Conservation (phyloP, 2,797 vertebrate genomes). For the Myoxocephalus aenaeus region DNA sequence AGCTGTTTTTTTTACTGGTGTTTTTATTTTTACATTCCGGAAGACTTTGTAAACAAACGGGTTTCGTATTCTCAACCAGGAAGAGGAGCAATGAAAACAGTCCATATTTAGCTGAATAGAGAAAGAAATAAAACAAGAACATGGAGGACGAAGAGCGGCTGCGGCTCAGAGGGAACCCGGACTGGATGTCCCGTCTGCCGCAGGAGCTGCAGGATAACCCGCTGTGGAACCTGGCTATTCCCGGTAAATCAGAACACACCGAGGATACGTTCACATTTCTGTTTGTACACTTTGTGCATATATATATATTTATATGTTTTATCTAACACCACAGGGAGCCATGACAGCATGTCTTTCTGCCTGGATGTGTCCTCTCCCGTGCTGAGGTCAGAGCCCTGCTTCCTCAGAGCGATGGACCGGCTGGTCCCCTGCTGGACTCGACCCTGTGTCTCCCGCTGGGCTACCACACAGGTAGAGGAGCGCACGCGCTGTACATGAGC, state of each 20-base stretch:
- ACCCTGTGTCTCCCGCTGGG: constrained; percentile 74
- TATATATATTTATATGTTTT: too few relatives aligned
- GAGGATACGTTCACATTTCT: rapidly evolving
- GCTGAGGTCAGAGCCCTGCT: constrained; percentile 66
- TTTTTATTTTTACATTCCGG: neutral
- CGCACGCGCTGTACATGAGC: neutral
- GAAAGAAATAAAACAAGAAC: neutral
- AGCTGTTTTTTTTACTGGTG: too few relatives aligned
- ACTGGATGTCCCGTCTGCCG: constrained; percentile 81
- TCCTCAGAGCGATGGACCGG: constrained; percentile 78
- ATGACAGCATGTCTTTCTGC: constrained; percentile 92
- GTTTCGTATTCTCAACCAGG: neutral
- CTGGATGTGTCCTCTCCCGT: constrained; percentile 84
- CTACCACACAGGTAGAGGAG: constrained; percentile 75
- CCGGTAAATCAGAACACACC: constrained; percentile 59
- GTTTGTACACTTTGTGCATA: neutral
- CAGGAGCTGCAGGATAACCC: constrained; percentile 62
- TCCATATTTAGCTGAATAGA: neutral
- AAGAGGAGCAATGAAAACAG: neutral
- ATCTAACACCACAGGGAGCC: constrained; percentile 83
- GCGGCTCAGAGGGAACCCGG: constrained; percentile 25
- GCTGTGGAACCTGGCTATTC: constrained; percentile 77
- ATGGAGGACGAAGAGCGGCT: constrained; percentile 38
- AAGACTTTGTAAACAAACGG: constrained; percentile 23
- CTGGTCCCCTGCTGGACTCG: constrained; percentile 68